phyloP scores from a whole-genome alignment of 2,113 vertebrate species.

The Oplegnathus fasciatus region DNA sequence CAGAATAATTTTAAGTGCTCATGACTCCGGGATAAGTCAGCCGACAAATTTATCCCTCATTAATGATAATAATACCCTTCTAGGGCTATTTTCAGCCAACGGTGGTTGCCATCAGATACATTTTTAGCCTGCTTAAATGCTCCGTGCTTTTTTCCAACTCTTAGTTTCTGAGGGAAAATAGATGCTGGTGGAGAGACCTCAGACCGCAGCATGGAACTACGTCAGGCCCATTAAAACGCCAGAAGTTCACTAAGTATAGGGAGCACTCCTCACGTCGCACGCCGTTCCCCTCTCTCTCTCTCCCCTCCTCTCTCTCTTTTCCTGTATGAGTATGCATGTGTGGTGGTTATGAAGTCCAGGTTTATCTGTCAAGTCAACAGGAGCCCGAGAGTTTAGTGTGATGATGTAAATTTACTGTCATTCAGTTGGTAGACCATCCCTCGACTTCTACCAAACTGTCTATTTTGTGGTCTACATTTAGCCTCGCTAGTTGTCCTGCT shows the following conservation, averaged over 20 bases:
- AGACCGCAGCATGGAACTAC: conserved; percentile 83
- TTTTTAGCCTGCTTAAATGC: conserved; percentile 85
- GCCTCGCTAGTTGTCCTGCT: conserved; percentile 3
- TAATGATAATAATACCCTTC: conserved; percentile 87
- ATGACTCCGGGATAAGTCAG: conserved; percentile 75
- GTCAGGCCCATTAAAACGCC: conserved; percentile 81
- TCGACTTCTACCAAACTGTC: conserved; percentile 19
- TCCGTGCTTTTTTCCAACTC: conserved; percentile 81
- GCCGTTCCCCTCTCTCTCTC: conserved; percentile 29
- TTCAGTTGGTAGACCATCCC: conserved; percentile 30
- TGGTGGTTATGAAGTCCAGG: conserved; percentile 44
- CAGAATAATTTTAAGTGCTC: conserved; percentile 71
- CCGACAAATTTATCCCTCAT: conserved; percentile 84
- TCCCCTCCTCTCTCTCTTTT: neutral
- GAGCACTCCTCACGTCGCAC: conserved; percentile 72
- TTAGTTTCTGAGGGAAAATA: conserved; percentile 78
- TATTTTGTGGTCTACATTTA: conserved; percentile 41
- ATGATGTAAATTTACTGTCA: conserved; percentile 45
- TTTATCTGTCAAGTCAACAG: conserved; percentile 53
- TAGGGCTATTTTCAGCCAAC: conserved; percentile 82
- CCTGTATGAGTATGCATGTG: conserved; percentile 18
- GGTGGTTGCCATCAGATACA: conserved; percentile 82
- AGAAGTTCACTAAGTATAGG: conserved; percentile 82
- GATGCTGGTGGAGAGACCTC: conserved; percentile 80
- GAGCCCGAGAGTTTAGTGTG: conserved; percentile 33